These are phyloP conservation scores for Protonemura montana DNA, from an alignment of 2,888 invertebrate species.

Conservation along the genomic window DNA sequence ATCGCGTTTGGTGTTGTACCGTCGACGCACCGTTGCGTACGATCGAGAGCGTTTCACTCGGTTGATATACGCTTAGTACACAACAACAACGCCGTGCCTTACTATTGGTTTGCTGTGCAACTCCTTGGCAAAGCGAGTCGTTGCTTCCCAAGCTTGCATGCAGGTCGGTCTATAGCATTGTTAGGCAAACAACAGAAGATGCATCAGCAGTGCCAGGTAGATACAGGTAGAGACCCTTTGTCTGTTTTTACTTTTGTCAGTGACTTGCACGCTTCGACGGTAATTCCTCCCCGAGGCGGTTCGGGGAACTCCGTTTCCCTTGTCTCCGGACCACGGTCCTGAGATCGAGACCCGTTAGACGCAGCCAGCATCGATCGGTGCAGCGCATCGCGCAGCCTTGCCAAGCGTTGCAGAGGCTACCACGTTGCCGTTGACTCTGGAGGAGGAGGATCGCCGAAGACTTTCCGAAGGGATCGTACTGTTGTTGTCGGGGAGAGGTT, in stretches of 20 bases:
- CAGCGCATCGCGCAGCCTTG: background rate
- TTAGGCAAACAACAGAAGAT: conserved; percentile 12
- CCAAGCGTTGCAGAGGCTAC: background rate
- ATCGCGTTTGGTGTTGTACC: background rate
- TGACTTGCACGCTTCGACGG: conserved; percentile 2
- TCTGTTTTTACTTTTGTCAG: conserved; percentile 4
- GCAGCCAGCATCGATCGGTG: background rate
- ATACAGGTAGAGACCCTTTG: background rate
- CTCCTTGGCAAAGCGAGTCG: background rate
- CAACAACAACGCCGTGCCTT: background rate
- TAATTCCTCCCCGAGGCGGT: background rate
- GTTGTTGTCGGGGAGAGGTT: background rate
- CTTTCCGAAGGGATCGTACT: background rate
- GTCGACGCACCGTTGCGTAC: background rate
- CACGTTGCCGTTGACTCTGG: background rate
- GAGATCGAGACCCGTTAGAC: background rate
- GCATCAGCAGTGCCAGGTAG: conserved; percentile 7
- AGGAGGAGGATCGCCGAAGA: background rate
- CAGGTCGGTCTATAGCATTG: background rate
- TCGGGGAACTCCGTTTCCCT: background rate
- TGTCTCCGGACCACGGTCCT: background rate
- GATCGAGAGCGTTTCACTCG: background rate
- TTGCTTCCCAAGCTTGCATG: background rate
- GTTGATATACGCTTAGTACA: background rate
- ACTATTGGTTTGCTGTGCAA: background rate